Evolutionary conservation across 2,113 vertebrate genomes (phyloP), one percentile per base, ranked within the genome.

Genomic region (Grus americana): DNA sequence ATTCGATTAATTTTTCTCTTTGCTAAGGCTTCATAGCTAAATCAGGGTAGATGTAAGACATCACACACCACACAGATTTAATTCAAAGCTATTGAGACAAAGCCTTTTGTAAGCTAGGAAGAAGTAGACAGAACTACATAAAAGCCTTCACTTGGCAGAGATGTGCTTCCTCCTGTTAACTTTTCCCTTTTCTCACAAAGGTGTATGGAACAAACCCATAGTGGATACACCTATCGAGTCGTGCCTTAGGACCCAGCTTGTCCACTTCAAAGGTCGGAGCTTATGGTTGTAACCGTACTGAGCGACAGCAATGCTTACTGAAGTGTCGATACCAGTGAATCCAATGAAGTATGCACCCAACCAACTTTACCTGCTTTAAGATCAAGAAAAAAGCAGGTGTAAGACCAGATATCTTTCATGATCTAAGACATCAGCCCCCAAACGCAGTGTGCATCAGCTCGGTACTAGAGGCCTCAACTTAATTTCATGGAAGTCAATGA

Each of bases 11-110:
- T 63, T 67, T 76, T 50, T 47, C 29, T 80, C 63, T 63, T 90
- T 74, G n/a, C 54, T 58, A 57, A 59, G 32, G 38, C 34, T 90
- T 93, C 61, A 65, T 24, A 95, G 57, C 16, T 90, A 90, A 74
- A 54, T 44, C 42, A 82, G 16, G 44, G 21, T 8, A 90, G n/a
- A 86, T 30, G 4, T 27, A 68, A 46, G 24, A 86, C 36, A 78
- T 19, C 16, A 18, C 13, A 58, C 11, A 40, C 38, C 8, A 34
- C 59, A 65, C 12, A 66, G 27, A 71, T 9, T 34, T 36, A 86
- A 86, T 47, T 76, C 59, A 88, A 91, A 92, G 32, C 29, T 79
- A 24, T 22, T 59, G 55, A 88, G 57, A 66, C 38, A 79, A 86
- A 79, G 59, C 30, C 26, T 84, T 50, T 72, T 32, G 12, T 46